Conservation (phyloP, 2,113 vertebrate genomes). For the Lycaon pictus region DNA sequence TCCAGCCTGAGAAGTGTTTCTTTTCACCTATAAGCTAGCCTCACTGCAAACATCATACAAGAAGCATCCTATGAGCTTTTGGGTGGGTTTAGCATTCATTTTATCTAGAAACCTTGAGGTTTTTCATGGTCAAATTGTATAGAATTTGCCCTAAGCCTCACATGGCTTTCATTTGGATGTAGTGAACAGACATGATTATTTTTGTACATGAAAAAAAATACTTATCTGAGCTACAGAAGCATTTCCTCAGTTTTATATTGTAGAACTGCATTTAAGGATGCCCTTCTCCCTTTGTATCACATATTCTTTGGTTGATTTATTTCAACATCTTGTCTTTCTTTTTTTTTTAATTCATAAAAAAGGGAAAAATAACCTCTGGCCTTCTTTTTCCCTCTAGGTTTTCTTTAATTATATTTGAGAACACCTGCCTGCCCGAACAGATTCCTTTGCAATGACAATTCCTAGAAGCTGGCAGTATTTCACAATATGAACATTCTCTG, state of each 20-base stretch:
- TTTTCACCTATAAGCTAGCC: not conserved
- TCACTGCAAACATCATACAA: not conserved
- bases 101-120: not conserved
- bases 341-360: not conserved
- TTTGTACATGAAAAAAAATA: not conserved
- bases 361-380: not conserved
- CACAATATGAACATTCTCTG: accelerated
- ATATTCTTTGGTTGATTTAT: not conserved
- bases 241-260: not conserved
- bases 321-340: not conserved
- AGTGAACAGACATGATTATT: not conserved
- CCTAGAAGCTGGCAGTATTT: not conserved
- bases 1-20: not conserved
- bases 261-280: not conserved
- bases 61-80: not conserved
- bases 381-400: not conserved
- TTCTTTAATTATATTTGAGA: not conserved
- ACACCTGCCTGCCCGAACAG: not conserved
- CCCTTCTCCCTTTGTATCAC: not conserved
- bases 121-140: not conserved
- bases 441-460: not conserved
- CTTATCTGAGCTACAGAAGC: not conserved
- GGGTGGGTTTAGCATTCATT: not conserved
- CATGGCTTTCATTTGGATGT: not conserved
- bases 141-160: not conserved